Conservation (phyloP, 2,113 vertebrate species). For the Cephalopholis sonnerati region DNA sequence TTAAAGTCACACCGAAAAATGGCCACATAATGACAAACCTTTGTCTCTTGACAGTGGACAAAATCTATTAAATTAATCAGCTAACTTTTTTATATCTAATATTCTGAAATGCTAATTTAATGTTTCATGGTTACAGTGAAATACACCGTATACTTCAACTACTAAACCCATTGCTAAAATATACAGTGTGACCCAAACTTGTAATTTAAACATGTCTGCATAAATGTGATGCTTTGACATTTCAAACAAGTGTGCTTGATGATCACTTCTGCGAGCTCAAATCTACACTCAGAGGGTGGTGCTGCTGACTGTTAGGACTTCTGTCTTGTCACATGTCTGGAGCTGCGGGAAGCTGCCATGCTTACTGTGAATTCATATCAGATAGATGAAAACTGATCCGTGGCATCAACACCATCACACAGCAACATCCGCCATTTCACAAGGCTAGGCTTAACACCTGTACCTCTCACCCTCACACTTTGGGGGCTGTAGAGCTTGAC, state of each 20-base stretch:
- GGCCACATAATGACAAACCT: background rate
- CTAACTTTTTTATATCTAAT: background rate
- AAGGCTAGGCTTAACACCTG: background rate
- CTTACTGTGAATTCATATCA: constrained; percentile 21
- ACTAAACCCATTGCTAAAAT: background rate
- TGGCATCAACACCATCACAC: background rate
- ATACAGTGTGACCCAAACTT: background rate
- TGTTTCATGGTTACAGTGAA: background rate
- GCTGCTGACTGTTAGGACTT: background rate
- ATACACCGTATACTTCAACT: background rate
- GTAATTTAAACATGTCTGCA: background rate
- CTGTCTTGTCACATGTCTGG: background rate
- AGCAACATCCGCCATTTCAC: constrained; percentile 22
- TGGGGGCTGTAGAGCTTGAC: background rate
- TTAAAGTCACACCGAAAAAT: background rate
- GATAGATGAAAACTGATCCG: background rate
- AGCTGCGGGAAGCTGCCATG: constrained; percentile 1
- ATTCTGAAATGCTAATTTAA: background rate
- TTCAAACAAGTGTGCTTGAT: background rate
- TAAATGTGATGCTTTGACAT: constrained; percentile 7
- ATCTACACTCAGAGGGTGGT: background rate
- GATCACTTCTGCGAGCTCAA: background rate
- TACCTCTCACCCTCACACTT: background rate
- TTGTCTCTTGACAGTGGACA: background rate
- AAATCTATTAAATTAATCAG: background rate